Percentiles rank a stretch among this genome's conserved stretches.
Conservation (phyloP, 1,140 invertebrate species). For the Druon quercuslanigerum region DNA sequence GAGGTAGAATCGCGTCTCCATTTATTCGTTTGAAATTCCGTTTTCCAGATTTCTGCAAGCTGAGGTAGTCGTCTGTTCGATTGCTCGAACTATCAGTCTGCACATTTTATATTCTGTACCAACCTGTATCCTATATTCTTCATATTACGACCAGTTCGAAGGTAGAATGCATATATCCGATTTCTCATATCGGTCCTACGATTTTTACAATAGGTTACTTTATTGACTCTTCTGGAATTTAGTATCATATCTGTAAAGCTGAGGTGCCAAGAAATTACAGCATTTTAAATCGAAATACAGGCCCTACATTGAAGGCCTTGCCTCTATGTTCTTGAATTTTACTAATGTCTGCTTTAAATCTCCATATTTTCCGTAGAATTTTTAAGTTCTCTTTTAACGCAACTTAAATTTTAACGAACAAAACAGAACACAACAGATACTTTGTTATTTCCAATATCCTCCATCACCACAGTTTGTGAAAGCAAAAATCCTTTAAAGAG, state of each 20-base stretch:
- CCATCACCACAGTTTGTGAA: too few relatives aligned
- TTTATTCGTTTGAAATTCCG: slow-evolving; percentile 45
- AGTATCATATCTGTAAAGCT: not conserved
- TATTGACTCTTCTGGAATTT: slow-evolving; percentile 32
- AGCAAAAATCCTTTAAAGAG: too few relatives aligned
- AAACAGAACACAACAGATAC: too few relatives aligned
- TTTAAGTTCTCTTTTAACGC: too few relatives aligned
- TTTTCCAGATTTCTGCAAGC: not conserved
- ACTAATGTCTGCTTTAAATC: too few relatives aligned
- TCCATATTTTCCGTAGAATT: too few relatives aligned
- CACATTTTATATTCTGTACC: slow-evolving; percentile 37
- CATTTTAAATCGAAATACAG: too few relatives aligned
- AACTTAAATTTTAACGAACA: too few relatives aligned
- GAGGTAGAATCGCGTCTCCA: slow-evolving; percentile 19
- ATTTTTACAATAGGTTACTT: slow-evolving; percentile 61
- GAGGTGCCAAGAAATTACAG: too few relatives aligned
- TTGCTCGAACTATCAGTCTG: not conserved
- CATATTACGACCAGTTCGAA: slow-evolving; percentile 47
- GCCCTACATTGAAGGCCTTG: too few relatives aligned
- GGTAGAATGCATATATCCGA: slow-evolving; percentile 50
- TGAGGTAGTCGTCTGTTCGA: not conserved
- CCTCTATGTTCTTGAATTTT: too few relatives aligned
- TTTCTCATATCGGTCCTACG: slow-evolving; percentile 55
- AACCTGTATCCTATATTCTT: slow-evolving; percentile 46
- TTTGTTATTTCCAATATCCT: too few relatives aligned